These are phyloP conservation scores for Tokudaia tokunoshimensis DNA, from an alignment of 2,797 vertebrate genomes.

Conservation along the genomic window DNA sequence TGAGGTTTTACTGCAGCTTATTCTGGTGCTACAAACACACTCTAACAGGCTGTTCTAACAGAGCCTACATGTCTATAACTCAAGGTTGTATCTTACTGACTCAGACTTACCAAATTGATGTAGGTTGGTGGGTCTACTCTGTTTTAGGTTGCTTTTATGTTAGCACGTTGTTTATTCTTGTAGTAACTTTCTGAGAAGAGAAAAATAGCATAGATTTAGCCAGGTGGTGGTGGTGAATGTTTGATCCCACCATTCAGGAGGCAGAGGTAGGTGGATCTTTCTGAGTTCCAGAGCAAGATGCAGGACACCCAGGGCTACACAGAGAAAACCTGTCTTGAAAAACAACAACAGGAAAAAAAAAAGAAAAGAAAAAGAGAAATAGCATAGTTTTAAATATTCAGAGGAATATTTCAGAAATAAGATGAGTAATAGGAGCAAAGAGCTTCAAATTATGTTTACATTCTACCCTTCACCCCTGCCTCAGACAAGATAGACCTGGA, in stretches of 20 bases:
- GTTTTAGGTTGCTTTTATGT: background rate
- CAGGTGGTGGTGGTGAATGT: background rate
- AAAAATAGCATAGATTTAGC: background rate
- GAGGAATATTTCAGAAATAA: constrained; percentile 45
- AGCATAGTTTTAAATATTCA: background rate
- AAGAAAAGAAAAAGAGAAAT: background rate
- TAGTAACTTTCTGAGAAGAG: background rate
- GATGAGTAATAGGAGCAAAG: background rate
- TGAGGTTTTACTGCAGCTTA: background rate
- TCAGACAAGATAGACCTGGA: background rate
- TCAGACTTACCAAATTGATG: background rate
- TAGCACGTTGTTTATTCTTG: background rate
- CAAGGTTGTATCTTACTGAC: background rate
- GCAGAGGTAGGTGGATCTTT: background rate
- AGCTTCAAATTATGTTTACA: background rate
- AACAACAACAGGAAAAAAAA: no score
- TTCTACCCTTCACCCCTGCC: background rate
- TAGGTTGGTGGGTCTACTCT: background rate
- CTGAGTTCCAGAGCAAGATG: background rate
- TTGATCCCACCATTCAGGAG: background rate
- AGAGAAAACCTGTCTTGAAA: background rate
- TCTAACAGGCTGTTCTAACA: background rate
- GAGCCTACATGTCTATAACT: background rate
- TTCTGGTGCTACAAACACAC: background rate
- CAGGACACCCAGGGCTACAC: background rate